Base-by-base conservation (phyloP, 2,113 vertebrate species). In the Platichthys flesus region DNA sequence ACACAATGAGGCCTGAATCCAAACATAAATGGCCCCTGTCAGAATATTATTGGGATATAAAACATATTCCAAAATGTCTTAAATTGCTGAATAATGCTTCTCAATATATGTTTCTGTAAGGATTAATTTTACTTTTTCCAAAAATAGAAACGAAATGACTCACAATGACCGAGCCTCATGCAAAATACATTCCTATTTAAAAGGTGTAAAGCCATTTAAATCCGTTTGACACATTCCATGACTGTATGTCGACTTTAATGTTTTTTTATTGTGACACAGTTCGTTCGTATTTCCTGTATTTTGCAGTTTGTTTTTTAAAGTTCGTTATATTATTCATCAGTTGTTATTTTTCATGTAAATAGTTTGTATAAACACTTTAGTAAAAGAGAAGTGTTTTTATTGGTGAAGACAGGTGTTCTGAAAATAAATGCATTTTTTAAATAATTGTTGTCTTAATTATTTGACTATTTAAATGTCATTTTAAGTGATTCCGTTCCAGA, bases 201-300 rank as follows among this genome's bases (percentile, higher is more conserved):
- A 74, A 79, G 69, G 72, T 87, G 31, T 18, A 63, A 91, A 91
- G 85, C 87, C 87, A 85, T 85, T 83, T 65, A 58, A 28, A 84
- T 73, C 40, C 45, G n/a, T 84, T 81, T 76, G 55, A 89, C 76
- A 89, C 85, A 90, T 91, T 89, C 85, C 83, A 85, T 70, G 58
- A 81, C 49, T 71, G 71, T 80, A 71, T 65, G 0, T 84, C 69
- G 49, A 74, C 20, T 64, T 57, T 45, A 4, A 47, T 73, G 37
- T 73, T 8, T 37, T 68, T 68, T 59, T 37, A 51, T 10, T 76
- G 56, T 72, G 47, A 49, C 51, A 58, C 13, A 49, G 56, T 76
- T 65, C 55, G 47, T 79, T 88, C 0, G 24, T 28, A 60, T 71
- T 71, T 61, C n/a, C 12, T 69, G 16, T 5, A 21, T 31, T 31